Percentiles rank a stretch among this genome's conserved stretches.
Evolutionary conservation across 2,888 invertebrate species (phyloP).

Genomic region (Agrotis puta): DNA sequence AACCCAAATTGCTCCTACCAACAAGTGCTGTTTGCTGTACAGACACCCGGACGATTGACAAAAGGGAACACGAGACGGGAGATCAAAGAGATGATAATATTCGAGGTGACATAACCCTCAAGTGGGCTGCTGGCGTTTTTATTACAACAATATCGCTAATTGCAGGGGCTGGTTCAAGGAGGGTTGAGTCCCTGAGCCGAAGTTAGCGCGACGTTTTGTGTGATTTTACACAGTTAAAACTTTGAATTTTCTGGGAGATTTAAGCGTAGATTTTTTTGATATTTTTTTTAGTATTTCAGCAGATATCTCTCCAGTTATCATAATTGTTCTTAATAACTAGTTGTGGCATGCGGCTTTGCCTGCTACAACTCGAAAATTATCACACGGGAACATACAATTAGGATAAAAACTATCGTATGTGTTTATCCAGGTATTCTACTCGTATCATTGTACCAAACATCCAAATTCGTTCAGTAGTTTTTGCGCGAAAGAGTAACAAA

Average conservation of each 20-base stretch:
- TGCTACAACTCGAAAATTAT: too few relatives aligned
- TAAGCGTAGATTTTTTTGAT: neutral
- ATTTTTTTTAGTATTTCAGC: neutral
- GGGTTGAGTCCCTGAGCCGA: constrained; percentile 15
- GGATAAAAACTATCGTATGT: too few relatives aligned
- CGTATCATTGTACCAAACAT: too few relatives aligned
- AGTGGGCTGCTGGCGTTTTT: constrained; percentile 60
- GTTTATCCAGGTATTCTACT: too few relatives aligned
- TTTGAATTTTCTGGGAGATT: neutral
- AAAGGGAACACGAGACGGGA: constrained; percentile 60
- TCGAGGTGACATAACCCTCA: constrained; percentile 47
- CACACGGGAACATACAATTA: too few relatives aligned
- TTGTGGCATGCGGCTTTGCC: too few relatives aligned
- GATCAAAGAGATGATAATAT: constrained; percentile 63
- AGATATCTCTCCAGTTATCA: neutral
- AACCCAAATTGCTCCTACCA: constrained; percentile 65
- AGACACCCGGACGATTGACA: constrained; percentile 64
- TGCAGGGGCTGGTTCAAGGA: constrained; percentile 49
- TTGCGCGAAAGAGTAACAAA: too few relatives aligned
- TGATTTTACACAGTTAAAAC: constrained; percentile 7
- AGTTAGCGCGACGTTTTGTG: constrained; percentile 27
- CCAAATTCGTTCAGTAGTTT: too few relatives aligned
- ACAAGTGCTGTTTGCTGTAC: constrained; percentile 67
- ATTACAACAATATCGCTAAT: constrained; percentile 65
- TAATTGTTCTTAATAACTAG: too few relatives aligned